A percentile compares a stretch with the other conserved stretches of the same genome.
These are phyloP conservation scores for Zalophus californianus DNA, from an alignment of 2,797 vertebrate species.

Conservation along the genomic window DNA sequence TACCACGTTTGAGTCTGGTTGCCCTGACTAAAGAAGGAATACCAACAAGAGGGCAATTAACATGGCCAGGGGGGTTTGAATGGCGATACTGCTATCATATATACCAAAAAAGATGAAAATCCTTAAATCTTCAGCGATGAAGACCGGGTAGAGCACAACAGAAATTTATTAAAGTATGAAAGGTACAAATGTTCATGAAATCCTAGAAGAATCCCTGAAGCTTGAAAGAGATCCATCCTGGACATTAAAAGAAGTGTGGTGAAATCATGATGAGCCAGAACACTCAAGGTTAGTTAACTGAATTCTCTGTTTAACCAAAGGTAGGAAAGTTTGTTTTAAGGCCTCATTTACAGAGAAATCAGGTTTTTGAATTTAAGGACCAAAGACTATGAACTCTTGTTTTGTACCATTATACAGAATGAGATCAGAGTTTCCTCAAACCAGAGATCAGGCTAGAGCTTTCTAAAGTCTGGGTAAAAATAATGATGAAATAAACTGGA, in stretches of 20 bases:
- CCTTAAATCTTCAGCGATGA: constrained; percentile 51
- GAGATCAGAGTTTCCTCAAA: background rate
- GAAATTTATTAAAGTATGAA: constrained; percentile 63
- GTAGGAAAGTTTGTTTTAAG: constrained; percentile 51
- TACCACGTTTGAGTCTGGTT: constrained; percentile 55
- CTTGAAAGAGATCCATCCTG: constrained; percentile 60
- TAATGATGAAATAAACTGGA: constrained; percentile 55
- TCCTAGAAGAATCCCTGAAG: constrained; percentile 58
- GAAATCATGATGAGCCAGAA: constrained; percentile 40
- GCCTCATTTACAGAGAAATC: constrained; percentile 18
- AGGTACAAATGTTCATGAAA: constrained; percentile 49
- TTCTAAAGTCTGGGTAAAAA: constrained; percentile 56
- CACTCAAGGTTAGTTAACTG: background rate
- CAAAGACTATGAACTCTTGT: constrained; percentile 7
- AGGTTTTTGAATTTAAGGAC: constrained; percentile 54
- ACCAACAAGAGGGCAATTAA: constrained; percentile 50
- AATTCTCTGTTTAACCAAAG: constrained; percentile 42
- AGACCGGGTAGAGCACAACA: constrained; percentile 30
- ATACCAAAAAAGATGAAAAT: constrained; percentile 55
- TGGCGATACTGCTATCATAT: constrained; percentile 13
- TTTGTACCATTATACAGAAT: constrained; percentile 50
- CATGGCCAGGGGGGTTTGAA: background rate
- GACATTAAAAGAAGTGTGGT: constrained; percentile 48
- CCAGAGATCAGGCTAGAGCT: background rate
- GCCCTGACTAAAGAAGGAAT: constrained; percentile 44